phyloP scores from a whole-genome alignment of 2,113 vertebrate species.

The Solea solea region DNA sequence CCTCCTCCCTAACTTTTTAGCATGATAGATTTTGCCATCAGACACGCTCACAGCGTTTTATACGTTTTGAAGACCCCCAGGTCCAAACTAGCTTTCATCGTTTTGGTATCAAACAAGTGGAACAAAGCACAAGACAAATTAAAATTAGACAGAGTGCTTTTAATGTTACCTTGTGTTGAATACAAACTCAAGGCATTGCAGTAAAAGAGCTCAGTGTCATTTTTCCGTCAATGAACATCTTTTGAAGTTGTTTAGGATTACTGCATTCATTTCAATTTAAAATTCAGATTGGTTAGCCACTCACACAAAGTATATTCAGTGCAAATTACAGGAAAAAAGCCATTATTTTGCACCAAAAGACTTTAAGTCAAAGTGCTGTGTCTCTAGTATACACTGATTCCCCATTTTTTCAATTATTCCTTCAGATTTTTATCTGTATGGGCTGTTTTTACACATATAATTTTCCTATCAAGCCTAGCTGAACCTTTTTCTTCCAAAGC shows the following conservation, averaged over 20 bases:
- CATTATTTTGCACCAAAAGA: background rate
- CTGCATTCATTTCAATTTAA: background rate
- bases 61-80: no score
- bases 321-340: background rate
- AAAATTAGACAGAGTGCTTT: no score
- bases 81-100: no score
- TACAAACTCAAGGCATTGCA: no score
- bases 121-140: no score
- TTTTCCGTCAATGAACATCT: no score
- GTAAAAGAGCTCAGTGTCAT: no score
- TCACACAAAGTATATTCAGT: background rate
- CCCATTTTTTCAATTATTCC: background rate
- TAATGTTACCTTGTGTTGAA: no score
- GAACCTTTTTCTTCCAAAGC: background rate
- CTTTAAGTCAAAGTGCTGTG: background rate
- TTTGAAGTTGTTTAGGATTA: background rate
- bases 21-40: no score
- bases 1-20: no score
- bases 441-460: background rate
- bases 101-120: no score
- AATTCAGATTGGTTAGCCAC: constrained; percentile 11
- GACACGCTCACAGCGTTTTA: no score
- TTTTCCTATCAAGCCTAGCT: background rate
- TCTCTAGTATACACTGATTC: background rate
- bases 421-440: background rate